Conservation (phyloP, 2,113 vertebrate genomes). For the Leucopsar rothschildi region DNA sequence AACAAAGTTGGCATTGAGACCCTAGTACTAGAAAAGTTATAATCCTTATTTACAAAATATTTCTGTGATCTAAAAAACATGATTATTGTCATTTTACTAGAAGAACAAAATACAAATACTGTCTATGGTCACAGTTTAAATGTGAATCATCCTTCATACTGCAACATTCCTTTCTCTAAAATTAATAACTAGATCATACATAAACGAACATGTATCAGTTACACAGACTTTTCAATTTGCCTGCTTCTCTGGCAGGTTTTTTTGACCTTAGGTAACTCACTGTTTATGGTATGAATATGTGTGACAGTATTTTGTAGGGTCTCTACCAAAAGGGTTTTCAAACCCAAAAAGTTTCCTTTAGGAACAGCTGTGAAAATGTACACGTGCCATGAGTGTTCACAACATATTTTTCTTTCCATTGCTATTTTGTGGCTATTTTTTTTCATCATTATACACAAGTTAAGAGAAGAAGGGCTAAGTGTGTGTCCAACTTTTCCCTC, state of each 20-base stretch:
- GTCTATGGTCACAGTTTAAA: background rate
- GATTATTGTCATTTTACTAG: background rate
- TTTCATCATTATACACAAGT: background rate
- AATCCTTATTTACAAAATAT: background rate
- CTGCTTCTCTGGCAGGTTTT: background rate
- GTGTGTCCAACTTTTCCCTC: background rate
- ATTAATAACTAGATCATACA: background rate
- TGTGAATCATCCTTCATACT: background rate
- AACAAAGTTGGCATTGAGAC: background rate
- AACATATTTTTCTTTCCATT: background rate
- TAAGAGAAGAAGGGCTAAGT: background rate
- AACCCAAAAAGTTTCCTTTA: background rate
- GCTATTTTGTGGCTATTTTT: background rate
- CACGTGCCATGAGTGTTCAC: fast-evolving
- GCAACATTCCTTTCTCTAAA: background rate
- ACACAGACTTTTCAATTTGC: background rate
- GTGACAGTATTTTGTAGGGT: background rate
- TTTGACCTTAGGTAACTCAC: background rate
- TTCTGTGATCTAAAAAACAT: background rate
- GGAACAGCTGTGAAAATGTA: background rate
- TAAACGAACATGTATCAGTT: background rate
- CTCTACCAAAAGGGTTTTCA: background rate
- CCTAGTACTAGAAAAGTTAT: background rate
- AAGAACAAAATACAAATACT: background rate
- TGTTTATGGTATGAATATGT: background rate